phyloP scores from a whole-genome alignment of 2,888 invertebrate species.

The Tridacna crocea region DNA sequence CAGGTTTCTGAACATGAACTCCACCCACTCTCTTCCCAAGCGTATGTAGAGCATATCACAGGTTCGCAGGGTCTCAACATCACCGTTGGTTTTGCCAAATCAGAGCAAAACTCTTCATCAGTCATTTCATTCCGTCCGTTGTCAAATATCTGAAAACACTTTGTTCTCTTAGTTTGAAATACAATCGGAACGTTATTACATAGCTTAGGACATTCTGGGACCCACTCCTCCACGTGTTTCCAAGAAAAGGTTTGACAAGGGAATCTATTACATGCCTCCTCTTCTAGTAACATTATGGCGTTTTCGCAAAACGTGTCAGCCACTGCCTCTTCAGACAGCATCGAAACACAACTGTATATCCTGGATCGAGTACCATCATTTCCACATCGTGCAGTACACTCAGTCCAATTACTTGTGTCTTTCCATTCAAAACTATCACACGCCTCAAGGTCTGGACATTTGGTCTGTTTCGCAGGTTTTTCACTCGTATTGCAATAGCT shows the following conservation, averaged over 20 bases:
- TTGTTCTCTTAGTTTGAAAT: constrained; percentile 27
- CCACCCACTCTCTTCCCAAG: constrained; percentile 69
- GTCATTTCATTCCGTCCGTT: constrained; percentile 38
- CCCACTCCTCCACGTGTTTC: constrained; percentile 41
- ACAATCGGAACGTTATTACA: constrained; percentile 31
- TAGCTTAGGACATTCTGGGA: constrained; percentile 35
- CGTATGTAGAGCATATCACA: constrained; percentile 49
- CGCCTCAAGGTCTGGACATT: constrained; percentile 41
- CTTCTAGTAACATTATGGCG: constrained; percentile 11
- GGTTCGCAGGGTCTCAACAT: constrained; percentile 26
- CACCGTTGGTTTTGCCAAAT: constrained; percentile 10
- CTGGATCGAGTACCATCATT: constrained; percentile 35
- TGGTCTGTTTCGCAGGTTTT: constrained; percentile 27
- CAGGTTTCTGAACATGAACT: constrained; percentile 66
- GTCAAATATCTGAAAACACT: constrained; percentile 39
- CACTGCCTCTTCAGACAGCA: constrained; percentile 18
- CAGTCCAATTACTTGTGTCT: constrained; percentile 45
- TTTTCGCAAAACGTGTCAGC: constrained; percentile 36
- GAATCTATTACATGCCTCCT: constrained; percentile 47
- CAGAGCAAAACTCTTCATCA: constrained; percentile 38
- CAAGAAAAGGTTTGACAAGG: constrained; percentile 46
- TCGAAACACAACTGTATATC: constrained; percentile 38
- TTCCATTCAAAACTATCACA: constrained; percentile 47
- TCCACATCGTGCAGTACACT: constrained; percentile 64
- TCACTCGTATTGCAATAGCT: constrained; percentile 41